Conservation (phyloP, 2,888 invertebrate genomes). For the Heliconius sara region DNA sequence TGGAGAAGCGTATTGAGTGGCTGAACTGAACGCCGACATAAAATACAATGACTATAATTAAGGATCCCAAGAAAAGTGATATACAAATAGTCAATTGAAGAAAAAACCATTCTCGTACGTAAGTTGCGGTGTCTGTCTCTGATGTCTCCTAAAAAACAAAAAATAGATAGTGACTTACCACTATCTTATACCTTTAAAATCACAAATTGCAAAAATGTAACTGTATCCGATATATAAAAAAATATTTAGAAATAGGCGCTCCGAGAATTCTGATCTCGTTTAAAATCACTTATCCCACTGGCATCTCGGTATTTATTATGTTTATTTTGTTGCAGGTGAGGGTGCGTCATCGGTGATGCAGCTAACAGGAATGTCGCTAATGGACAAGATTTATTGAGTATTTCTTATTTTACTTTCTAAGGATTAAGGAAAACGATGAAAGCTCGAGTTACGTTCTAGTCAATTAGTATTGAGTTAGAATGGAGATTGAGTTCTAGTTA, state of each 20-base stretch:
- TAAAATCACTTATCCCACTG: background rate
- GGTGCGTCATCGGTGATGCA: slow-evolving; percentile 71
- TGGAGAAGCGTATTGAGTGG: no score
- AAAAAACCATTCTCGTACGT: no score
- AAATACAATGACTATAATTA: no score
- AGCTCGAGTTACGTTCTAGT: background rate
- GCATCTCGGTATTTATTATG: slow-evolving; percentile 27
- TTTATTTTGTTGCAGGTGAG: slow-evolving; percentile 78
- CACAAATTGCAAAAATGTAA: background rate
- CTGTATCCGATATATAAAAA: background rate
- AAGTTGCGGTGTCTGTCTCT: no score
- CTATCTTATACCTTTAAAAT: background rate
- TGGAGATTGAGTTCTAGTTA: background rate
- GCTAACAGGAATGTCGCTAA: slow-evolving; percentile 63
- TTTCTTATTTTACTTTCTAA: slow-evolving; percentile 35
- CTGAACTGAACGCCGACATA: no score
- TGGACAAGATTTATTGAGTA: slow-evolving; percentile 43
- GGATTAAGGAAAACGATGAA: slow-evolving; percentile 27
- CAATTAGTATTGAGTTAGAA: background rate
- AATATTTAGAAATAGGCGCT: background rate
- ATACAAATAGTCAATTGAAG: no score
- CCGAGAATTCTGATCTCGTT: background rate
- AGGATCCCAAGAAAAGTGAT: no score
- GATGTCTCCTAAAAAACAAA: background rate
- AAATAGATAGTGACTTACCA: background rate